Conservation (phyloP, 1,140 invertebrate species). For the Drosophila serrata region DNA sequence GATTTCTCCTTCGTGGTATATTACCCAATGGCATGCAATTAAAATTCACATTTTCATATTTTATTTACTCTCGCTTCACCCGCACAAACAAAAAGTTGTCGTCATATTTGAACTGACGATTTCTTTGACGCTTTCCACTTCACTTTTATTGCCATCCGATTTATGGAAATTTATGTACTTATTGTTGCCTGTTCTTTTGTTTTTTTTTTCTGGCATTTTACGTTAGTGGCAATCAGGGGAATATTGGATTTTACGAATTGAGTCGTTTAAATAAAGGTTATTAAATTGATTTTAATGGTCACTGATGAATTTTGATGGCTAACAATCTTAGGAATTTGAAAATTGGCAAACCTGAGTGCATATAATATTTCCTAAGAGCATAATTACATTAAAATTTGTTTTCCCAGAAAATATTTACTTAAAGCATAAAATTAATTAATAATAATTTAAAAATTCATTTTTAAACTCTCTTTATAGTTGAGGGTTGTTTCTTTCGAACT, state of each 20-base stretch:
- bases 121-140: constrained; percentile 50
- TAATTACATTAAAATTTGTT: too few relatives aligned
- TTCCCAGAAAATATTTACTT: not conserved
- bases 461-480: not conserved
- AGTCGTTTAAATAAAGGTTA: constrained; percentile 18
- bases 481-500: not conserved
- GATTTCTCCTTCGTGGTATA: constrained; percentile 25
- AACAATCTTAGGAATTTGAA: not conserved
- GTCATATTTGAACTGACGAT: constrained; percentile 37
- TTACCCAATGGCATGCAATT: constrained; percentile 61
- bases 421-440: not conserved
- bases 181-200: not conserved
- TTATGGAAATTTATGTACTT: constrained; percentile 19
- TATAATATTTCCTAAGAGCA: not conserved
- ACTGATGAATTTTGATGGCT: constrained; percentile 4
- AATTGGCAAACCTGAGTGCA: not conserved
- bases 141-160: constrained; percentile 7
- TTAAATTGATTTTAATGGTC: constrained; percentile 13
- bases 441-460: too few relatives aligned
- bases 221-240: constrained; percentile 10
- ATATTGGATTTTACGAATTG: constrained; percentile 13
- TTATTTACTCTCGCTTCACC: constrained; percentile 46
- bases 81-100: constrained; percentile 51
- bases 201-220: constrained; percentile 13
- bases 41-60: constrained; percentile 60